Conservation (phyloP, 2,888 invertebrate species). For the Diadromus collaris region DNA sequence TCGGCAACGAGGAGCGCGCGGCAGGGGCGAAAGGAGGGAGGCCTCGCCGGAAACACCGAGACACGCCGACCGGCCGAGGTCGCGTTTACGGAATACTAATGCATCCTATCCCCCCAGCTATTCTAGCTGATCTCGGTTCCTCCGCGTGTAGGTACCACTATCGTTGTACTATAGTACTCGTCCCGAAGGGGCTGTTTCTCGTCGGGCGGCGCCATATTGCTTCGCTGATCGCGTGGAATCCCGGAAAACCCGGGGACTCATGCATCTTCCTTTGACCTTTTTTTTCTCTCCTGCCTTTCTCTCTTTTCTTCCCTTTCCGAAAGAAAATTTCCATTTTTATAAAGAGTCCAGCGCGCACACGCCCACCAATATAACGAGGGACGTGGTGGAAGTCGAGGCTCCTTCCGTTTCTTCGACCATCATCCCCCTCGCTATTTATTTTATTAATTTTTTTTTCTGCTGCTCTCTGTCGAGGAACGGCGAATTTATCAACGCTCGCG, state of each 20-base stretch:
- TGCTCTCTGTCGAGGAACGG: conserved; percentile 12
- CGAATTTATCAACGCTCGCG: conserved; percentile 31
- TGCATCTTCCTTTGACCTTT: conserved; percentile 56
- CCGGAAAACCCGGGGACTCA: conserved; percentile 58
- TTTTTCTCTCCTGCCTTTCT: conserved; percentile 28
- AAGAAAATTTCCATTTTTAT: conserved; percentile 64
- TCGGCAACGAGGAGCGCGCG: conserved; percentile 36
- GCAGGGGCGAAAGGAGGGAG: conserved; percentile 46
- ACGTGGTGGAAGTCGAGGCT: conserved; percentile 38
- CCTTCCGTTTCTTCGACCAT: conserved; percentile 16
- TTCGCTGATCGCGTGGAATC: conserved; percentile 66
- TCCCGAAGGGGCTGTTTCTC: conserved; percentile 70
- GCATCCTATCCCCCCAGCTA: conserved; percentile 60
- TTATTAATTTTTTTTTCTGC: conserved; percentile 32
- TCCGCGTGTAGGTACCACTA: conserved; percentile 49
- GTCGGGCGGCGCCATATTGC: conserved; percentile 67
- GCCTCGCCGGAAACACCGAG: conserved; percentile 71
- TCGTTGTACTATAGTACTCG: conserved; percentile 49
- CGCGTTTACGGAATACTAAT: conserved; percentile 73
- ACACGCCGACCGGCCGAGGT: conserved; percentile 63
- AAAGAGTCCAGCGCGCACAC: conserved; percentile 50
- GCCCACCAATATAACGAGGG: conserved; percentile 58
- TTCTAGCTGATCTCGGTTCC: conserved; percentile 55
- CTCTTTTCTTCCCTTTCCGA: conserved; percentile 7
- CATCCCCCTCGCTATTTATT: conserved; percentile 11